Percentiles rank a stretch among this genome's conserved stretches.
Conservation (phyloP, 2,888 invertebrate species). For the Myathropa florea region DNA sequence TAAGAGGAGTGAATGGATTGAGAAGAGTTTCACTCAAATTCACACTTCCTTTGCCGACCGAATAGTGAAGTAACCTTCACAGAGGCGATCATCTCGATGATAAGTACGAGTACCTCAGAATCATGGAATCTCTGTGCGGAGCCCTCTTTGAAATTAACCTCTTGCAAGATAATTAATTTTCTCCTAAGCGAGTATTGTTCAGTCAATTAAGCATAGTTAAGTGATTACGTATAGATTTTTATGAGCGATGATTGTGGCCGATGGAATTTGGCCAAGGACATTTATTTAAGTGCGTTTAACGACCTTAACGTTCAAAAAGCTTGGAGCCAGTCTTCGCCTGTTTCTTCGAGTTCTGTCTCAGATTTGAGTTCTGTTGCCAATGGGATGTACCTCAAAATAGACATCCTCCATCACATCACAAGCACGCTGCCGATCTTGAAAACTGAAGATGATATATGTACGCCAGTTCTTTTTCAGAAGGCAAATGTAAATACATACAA, state of each 20-base stretch:
- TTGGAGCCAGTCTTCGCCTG: not conserved
- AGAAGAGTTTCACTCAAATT: constrained; percentile 5
- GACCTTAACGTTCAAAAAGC: not conserved
- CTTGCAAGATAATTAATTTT: constrained; percentile 40
- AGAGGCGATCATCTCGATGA: constrained; percentile 17
- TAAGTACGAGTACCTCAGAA: constrained; percentile 21
- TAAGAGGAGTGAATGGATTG: constrained; percentile 20
- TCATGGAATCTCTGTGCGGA: constrained; percentile 2
- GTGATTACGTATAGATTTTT: constrained; percentile 38
- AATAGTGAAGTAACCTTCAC: constrained; percentile 25
- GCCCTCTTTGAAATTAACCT: constrained; percentile 20
- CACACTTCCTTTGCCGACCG: constrained; percentile 12
- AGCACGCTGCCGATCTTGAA: not conserved
- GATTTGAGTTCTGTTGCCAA: not conserved
- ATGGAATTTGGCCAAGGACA: constrained; percentile 62
- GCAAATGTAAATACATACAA: constrained; percentile 3
- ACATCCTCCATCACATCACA: not conserved
- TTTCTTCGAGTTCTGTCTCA: not conserved
- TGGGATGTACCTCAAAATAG: not conserved
- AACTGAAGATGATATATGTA: constrained; percentile 5
- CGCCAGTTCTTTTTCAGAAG: not conserved
- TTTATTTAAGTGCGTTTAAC: constrained; percentile 16
- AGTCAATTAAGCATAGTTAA: constrained; percentile 36
- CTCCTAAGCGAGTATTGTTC: constrained; percentile 49
- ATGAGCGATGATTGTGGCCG: constrained; percentile 33